Conservation (phyloP, 30 jellyfish, hydroid and myxozoan genomes). For the Sanderia malayensis region DNA sequence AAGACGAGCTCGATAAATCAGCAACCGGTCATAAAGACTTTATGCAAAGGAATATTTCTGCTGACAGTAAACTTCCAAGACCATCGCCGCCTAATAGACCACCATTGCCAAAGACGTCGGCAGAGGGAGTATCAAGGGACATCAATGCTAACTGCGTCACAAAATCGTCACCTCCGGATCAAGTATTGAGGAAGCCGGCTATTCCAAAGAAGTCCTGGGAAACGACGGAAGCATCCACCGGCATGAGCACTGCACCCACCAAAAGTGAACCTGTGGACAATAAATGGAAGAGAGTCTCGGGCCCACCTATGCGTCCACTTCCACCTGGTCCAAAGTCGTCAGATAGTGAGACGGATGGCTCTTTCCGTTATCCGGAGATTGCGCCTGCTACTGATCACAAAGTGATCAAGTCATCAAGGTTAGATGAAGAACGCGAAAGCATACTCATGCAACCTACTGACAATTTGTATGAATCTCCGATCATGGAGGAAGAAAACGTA, state of each 20-base stretch:
- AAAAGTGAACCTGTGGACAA: neutral
- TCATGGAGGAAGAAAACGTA: neutral
- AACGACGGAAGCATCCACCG: neutral
- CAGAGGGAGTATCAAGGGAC: slow-evolving; percentile 9
- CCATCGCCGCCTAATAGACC: slow-evolving; percentile 54
- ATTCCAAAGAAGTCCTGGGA: slow-evolving; percentile 20
- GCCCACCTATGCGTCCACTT: slow-evolving; percentile 58
- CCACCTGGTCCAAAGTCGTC: slow-evolving; percentile 53
- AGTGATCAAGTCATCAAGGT: neutral
- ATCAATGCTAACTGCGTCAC: slow-evolving; percentile 30
- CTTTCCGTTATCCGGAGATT: neutral
- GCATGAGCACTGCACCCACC: neutral
- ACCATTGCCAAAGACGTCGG: neutral
- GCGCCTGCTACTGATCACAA: neutral
- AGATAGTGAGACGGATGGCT: neutral
- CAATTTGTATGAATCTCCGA: slow-evolving; percentile 49
- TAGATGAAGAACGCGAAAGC: neutral
- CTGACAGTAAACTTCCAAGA: neutral
- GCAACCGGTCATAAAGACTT: neutral
- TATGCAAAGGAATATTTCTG: neutral
- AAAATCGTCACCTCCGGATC: slow-evolving; percentile 16
- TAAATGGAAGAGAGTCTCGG: slow-evolving; percentile 35
- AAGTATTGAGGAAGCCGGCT: neutral
- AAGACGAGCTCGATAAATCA: neutral
- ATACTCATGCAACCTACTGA: neutral